Base-by-base conservation (phyloP, 2,113 vertebrate genomes). In the Grammomys dolichurus region DNA sequence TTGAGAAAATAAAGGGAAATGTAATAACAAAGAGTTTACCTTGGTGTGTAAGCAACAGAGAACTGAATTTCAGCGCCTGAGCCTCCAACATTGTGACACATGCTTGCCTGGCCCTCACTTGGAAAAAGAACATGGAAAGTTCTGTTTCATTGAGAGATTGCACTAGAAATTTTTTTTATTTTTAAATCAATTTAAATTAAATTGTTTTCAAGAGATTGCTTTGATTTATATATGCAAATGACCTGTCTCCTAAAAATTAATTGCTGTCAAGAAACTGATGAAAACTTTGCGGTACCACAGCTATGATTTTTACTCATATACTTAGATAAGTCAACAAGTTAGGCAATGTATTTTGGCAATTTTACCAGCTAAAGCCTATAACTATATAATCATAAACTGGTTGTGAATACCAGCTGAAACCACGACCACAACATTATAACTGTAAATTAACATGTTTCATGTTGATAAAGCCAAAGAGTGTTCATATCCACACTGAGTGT, bases 401-500 rank as follows among this genome's bases (percentile, higher is more conserved):
- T 94, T 97, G 72, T 93, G 72, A 96, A 77, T 96, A 95, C 97
- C 97, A 94, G 76, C 91, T 48, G 56, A 95, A 78, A 97, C 89
- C 88, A 89, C 48, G 51, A 84, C 69, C 63, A 76, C 95, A 97
- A 95, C 95, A 70, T 77, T 95, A 54, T 95, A 97, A 97, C 94
- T 91, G 95, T 95, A 89, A 96, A 94, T 95, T 92, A 95, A 92
- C 88, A 46, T 98, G 96, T 95, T 96, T 96, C 94, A 76, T 81
- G 36, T 88, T 96, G 92, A 97, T 96, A 97, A 96, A 73, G n/a
- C 92, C 92, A 87, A 90, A 95, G 95, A 88, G 80, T 94, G 72
- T 93, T 95, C 84, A 85, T 43, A 97, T 92, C 92, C 95, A 86
- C 56, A 76, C 69, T 65, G 88, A 97, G 90, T 77, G 91, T 93